phyloP scores from a whole-genome alignment of 1,140 invertebrate species.

The Drosophila paulistorum region DNA sequence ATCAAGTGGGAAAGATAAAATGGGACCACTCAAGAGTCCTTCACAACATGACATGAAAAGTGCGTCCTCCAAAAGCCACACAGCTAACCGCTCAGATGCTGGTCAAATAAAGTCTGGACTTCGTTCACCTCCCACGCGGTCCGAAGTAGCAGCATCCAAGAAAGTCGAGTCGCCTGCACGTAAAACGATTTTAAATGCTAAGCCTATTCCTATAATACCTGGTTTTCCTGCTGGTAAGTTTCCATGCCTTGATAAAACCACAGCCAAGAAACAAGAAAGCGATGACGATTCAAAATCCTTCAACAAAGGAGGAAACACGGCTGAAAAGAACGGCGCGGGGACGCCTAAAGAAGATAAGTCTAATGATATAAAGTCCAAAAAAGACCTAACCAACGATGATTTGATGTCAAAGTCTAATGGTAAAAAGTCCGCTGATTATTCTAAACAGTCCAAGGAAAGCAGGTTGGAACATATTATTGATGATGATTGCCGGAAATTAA shows the following conservation, averaged over 20 bases:
- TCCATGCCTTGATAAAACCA: background rate
- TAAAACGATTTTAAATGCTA: background rate
- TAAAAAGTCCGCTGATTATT: background rate
- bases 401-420: background rate
- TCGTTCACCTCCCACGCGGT: background rate
- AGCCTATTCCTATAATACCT: background rate
- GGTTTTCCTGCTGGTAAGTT: background rate
- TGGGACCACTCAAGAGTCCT: too few species aligned
- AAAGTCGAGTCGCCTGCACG: too few species aligned
- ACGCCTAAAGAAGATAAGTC: too few species aligned
- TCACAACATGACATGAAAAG: background rate
- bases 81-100: background rate
- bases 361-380: too few species aligned
- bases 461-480: too few species aligned
- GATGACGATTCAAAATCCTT: background rate
- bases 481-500: background rate
- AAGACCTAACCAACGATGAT: background rate
- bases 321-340: background rate
- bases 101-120: background rate
- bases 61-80: background rate
- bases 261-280: background rate
- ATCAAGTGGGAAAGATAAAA: too few species aligned
- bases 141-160: too few species aligned
- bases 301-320: background rate
- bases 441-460: background rate